Percentiles rank a stretch among this genome's conserved stretches.
Evolutionary conservation across 2,113 vertebrate species (phyloP).

Genomic region (Taurulus bubalis): DNA sequence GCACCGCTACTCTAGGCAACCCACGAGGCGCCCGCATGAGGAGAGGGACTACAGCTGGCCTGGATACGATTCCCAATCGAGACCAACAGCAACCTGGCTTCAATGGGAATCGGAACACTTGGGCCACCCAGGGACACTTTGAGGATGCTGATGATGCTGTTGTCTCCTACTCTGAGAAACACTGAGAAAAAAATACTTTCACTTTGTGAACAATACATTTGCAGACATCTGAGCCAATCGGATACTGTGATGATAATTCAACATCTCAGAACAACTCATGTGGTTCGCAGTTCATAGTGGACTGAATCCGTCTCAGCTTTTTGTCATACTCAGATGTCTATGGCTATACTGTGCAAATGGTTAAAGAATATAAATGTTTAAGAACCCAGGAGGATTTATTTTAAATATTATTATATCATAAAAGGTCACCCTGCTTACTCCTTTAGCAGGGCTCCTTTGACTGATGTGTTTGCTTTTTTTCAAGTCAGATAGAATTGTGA

Average conservation of each 20-base stretch:
- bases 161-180: conserved; percentile 8
- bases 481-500: not conserved
- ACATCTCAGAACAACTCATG: conserved; percentile 24
- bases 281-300: too few species aligned
- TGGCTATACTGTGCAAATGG: not conserved
- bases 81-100: conserved; percentile 42
- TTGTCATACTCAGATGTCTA: not conserved
- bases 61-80: conserved; percentile 43
- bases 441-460: too few species aligned
- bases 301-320: conserved; percentile 18
- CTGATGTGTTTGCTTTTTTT: not conserved
- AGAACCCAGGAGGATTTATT: not conserved
- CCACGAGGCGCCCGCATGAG: conserved; percentile 23
- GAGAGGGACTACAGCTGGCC: conserved; percentile 62
- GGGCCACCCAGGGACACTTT: not conserved
- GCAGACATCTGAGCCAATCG: conserved; percentile 4
- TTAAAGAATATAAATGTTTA: not conserved
- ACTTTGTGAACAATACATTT: not conserved
- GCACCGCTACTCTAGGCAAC: conserved; percentile 36
- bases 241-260: conserved; percentile 12
- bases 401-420: not conserved
- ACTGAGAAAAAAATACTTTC: conserved; percentile 9
- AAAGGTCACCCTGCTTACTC: not conserved
- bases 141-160: conserved; percentile 13
- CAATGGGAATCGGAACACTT: conserved; percentile 6